Conservation (phyloP, 1,140 invertebrate genomes). For the Eurosta solidaginis region DNA sequence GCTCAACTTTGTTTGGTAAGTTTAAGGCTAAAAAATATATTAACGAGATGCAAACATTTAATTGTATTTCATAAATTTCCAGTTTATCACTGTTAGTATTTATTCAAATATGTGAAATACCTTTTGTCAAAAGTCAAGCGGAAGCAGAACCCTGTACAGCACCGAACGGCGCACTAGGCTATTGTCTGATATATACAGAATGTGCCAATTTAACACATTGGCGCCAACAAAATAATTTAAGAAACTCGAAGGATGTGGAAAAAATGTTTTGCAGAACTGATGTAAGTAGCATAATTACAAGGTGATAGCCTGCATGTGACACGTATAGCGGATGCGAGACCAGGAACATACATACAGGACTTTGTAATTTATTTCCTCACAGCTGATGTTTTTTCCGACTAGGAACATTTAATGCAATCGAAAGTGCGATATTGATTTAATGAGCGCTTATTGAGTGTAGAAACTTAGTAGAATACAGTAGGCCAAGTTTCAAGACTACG, state of each 20-base stretch:
- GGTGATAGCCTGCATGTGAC: too few species aligned
- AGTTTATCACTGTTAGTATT: background rate
- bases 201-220: background rate
- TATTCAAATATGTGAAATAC: background rate
- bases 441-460: too few species aligned
- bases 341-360: too few species aligned
- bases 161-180: background rate
- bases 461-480: too few species aligned
- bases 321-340: too few species aligned
- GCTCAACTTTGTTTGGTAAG: background rate
- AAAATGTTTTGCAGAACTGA: background rate
- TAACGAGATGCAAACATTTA: background rate
- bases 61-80: background rate
- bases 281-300: conserved; percentile 15
- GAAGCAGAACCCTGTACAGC: background rate
- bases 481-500: too few species aligned
- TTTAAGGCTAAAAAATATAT: background rate
- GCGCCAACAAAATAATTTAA: background rate
- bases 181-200: background rate
- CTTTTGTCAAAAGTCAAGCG: background rate
- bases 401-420: too few species aligned
- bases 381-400: too few species aligned
- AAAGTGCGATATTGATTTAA: too few species aligned
- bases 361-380: too few species aligned
- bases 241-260: background rate